Evolutionary conservation across 2,113 vertebrate species (phyloP), one percentile per base, ranked within the genome.

Genomic region (Laticauda laticaudata): DNA sequence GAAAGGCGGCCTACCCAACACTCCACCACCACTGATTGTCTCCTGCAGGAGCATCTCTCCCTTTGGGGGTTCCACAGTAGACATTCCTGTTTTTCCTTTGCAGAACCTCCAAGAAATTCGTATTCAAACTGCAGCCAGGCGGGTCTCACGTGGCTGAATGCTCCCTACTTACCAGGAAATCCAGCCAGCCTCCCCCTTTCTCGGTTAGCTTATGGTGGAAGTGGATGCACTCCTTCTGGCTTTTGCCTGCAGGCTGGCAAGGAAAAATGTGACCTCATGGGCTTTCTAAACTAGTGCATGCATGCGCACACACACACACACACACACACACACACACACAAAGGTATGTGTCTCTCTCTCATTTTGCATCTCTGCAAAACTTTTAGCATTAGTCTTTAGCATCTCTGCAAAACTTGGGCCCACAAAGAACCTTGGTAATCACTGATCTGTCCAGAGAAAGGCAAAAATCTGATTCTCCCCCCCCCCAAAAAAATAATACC

Each of bases 311-410:
- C 48, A 51, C 48, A 10, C 48, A 9, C 48, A 51, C 48, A 51
- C 7, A 5, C 48, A 8, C 48, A 10, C 48, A 51, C 48, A 51
- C 48, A 51, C 8, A 51, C 48, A 48, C 48, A 8, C 48, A 48
- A 69, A 85, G 91, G n/a, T 21, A 2, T 24, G 21, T 29, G 26
- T 91, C 61, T 91, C 94, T 92, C 75, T 91, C 59, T 90, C 48
- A 0, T 2, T 14, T 57, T 6, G 11, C 56, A 91, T 61, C 11
- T 43, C 64, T 51, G 48, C 87, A 87, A 24, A 59, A 1, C 51
- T 81, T 39, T 39, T 39, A 39, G 34, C 34, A 39, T 39, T 39
- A 39, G 81, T 43, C 75, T 23, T 92, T 0, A 5, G 24, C 56
- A 91, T 61, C 11, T 43, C 64, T 51, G 48, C 87, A 87, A 24